Evolutionary conservation across 64 coral and sea anemone species (phyloP), one percentile per base, ranked within the genome.

Genomic region (Astreopora myriophthalma): DNA sequence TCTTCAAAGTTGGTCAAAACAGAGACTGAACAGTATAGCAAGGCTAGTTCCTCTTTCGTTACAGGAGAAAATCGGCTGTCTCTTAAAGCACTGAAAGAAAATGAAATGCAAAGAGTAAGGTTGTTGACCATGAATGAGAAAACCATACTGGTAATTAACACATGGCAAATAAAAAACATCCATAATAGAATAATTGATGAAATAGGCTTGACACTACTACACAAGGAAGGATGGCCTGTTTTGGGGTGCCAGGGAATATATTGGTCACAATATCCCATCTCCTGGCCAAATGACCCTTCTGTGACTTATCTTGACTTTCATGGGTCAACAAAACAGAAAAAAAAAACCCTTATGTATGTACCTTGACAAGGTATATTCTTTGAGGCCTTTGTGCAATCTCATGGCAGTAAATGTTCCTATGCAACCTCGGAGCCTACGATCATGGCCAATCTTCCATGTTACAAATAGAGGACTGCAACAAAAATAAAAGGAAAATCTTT

Each of bases 321-420:
- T 6, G 40, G 40, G 49, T 14, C 10, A 55, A 14, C 49, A 55
- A 55, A 19, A 16, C 49, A 55, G 49, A 55, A 10, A 55, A 55
- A 55, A 64, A 17, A 3, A 6, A 24, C 22, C 61, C 0, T 3
- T 55, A 13, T 55, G 49, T 27, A 35, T 73, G 19, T 88, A 98
- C 97, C 97, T 99, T 38, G 97, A 93, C 90, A 99, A 73, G 9
- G 97, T 99, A 66, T 99, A 99, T 84, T 99, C 97, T 90, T 86
- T 99, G 49, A 99, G 86, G 61, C 97, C 91, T 79, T 91, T 81
- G 88, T 99, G 97, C 66, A 99, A 84, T 74, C 87, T 87, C 94
- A 99, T 99, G 23, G 94, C 93, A 49, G 97, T 79, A 82, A 99
- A 99, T 87, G 97, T 99, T 49, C 97, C 97, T 95, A 99, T 99